Conservation (phyloP, 2,113 vertebrate species). For the Plestiodon gilberti region DNA sequence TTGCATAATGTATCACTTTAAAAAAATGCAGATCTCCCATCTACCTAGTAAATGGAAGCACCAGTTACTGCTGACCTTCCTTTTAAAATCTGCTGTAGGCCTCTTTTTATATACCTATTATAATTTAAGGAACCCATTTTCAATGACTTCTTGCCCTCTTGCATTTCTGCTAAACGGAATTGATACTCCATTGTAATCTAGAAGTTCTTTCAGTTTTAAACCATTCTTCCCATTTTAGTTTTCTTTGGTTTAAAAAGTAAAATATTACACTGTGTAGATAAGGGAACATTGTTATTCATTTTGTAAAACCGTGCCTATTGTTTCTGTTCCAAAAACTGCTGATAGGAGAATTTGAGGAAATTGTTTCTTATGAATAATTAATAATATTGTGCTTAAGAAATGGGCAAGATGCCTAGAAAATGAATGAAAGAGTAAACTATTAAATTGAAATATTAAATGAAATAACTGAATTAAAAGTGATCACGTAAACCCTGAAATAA, state of each 20-base stretch:
- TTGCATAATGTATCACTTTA: too few species aligned
- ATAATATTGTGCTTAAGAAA: slow-evolving; percentile 71
- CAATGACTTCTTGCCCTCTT: slow-evolving; percentile 39
- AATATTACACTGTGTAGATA: slow-evolving; percentile 54
- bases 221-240: slow-evolving; percentile 44
- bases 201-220: background rate
- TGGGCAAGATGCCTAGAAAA: slow-evolving; percentile 74
- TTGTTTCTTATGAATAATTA: slow-evolving; percentile 69
- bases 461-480: slow-evolving; percentile 75
- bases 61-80: background rate
- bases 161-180: slow-evolving; percentile 12
- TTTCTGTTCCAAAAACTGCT: slow-evolving; percentile 70
- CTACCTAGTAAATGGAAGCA: background rate
- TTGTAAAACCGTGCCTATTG: slow-evolving; percentile 40
- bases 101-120: background rate
- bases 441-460: slow-evolving; percentile 78
- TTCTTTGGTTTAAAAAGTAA: slow-evolving; percentile 55
- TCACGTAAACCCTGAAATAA: slow-evolving; percentile 64
- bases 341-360: slow-evolving; percentile 69
- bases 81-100: background rate
- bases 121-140: background rate
- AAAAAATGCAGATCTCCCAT: background rate
- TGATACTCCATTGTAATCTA: slow-evolving; percentile 25
- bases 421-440: slow-evolving; percentile 71
- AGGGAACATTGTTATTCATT: slow-evolving; percentile 32